Conservation (phyloP, 2,888 invertebrate genomes). For the Xestia xanthographa region DNA sequence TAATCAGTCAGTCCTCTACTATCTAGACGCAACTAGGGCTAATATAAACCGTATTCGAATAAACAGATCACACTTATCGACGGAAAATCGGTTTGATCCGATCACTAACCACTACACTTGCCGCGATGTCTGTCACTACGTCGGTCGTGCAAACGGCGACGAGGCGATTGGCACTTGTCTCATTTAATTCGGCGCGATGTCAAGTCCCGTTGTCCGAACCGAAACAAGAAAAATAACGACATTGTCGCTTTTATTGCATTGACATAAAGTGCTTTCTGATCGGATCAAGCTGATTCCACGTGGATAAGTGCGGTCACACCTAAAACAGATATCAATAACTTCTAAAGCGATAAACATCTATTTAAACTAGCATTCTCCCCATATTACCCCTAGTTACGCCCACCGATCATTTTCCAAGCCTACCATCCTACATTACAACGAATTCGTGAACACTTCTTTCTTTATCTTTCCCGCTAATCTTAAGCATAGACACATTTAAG, state of each 20-base stretch:
- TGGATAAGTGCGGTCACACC: neutral
- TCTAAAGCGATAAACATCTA: slow-evolving; percentile 59
- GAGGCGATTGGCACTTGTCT: neutral
- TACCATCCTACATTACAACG: slow-evolving; percentile 66
- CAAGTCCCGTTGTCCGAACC: neutral
- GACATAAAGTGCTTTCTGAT: neutral
- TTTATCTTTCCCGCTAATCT: slow-evolving; percentile 80
- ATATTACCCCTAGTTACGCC: slow-evolving; percentile 56
- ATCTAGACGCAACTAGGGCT: slow-evolving; percentile 59
- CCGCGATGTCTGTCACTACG: too few relatives aligned
- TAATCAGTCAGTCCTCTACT: slow-evolving; percentile 27
- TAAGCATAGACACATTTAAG: slow-evolving; percentile 77
- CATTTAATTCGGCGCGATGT: neutral
- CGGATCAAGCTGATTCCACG: neutral
- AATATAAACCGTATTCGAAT: slow-evolving; percentile 35
- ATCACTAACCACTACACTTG: neutral
- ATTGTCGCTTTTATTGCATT: neutral
- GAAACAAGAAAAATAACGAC: neutral
- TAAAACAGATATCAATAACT: slow-evolving; percentile 38
- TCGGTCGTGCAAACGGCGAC: too few relatives aligned
- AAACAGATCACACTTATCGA: slow-evolving; percentile 14
- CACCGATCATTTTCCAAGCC: slow-evolving; percentile 63
- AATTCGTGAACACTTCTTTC: slow-evolving; percentile 81
- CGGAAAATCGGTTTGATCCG: neutral
- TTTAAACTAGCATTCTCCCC: neutral